Evolutionary conservation across 2,888 invertebrate genomes (phyloP), one percentile per base, ranked within the genome.

Genomic region (Azorinus chamasolen): DNA sequence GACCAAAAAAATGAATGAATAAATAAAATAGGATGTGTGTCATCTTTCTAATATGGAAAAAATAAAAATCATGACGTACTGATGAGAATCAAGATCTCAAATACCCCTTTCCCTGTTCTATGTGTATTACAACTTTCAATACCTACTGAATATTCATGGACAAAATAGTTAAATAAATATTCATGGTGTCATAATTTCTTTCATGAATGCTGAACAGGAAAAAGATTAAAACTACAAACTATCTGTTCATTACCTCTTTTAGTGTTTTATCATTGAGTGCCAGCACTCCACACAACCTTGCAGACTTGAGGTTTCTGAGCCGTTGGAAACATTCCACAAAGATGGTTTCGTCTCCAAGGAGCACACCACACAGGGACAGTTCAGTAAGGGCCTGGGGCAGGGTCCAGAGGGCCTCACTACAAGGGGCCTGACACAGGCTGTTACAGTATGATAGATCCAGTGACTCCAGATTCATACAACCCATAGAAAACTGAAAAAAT

Each of bases 401-500:
- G 6, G 84, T 86, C 87, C 87, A 87, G 12, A 91, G 68, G 2
- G 84, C 84, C 61, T 89, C 83, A 48, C 78, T 78, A 46, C 84
- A 85, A n/a, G 87, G 84, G n/a, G 68, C 22, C 6, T 69, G 55
- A 20, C 85, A 79, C 41, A 91, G 69, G 14, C 83, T 76, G 53
- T 76, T 86, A 71, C 91, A 91, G 83, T 90, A 92, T 2, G 91
- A 90, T 45, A 92, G 75, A 69, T 92, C 91, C 48, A 92, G 79
- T 5, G 62, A 65, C 46, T 84, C 76, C 24, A 92, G 74, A 39
- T 77, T 77, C 25, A 82, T 83, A 75, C 91, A 91, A 6, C 86
- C 83, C 66, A 89, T 87, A 58, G 86, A 84, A 24, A 91, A 62
- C 91, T 91, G 83, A 54, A 71, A 78, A 20, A 6, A 32, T 32